A percentile compares a stretch with the other conserved stretches of the same genome.
These are phyloP conservation scores for Poecilia velifera DNA, from an alignment of 2,797 vertebrate species.

Conservation along the genomic window DNA sequence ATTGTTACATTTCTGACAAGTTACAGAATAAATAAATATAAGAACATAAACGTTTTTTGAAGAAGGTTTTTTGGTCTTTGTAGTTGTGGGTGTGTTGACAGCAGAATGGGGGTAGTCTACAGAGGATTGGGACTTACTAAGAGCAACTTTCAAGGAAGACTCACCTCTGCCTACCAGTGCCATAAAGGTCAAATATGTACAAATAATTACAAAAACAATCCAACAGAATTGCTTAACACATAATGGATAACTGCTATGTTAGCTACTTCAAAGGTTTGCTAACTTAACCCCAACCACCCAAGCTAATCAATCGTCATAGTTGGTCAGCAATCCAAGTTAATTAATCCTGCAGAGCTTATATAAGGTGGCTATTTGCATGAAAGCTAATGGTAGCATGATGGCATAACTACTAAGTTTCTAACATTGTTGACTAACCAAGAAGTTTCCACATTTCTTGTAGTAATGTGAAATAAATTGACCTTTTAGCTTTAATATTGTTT, in stretches of 20 bases:
- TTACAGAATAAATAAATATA: background rate
- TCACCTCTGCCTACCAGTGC: background rate
- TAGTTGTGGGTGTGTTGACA: background rate
- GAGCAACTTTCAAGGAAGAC: background rate
- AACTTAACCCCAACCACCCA: background rate
- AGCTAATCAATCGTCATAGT: background rate
- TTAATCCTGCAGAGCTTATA: background rate
- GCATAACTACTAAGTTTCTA: background rate
- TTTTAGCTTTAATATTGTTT: background rate
- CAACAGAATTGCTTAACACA: background rate
- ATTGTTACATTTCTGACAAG: background rate
- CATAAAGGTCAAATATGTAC: background rate
- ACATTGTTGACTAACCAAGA: background rate
- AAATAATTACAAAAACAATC: background rate
- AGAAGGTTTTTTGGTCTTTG: background rate
- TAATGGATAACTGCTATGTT: background rate
- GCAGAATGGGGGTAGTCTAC: background rate
- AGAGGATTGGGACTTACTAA: background rate
- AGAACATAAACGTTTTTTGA: background rate
- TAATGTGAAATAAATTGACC: background rate
- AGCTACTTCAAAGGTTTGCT: background rate
- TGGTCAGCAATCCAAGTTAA: background rate
- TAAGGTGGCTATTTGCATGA: background rate
- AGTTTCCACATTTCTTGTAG: background rate
- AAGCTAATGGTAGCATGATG: background rate